phyloP scores from a whole-genome alignment of 2,113 vertebrate species.

The Pycnonotus jocosus region DNA sequence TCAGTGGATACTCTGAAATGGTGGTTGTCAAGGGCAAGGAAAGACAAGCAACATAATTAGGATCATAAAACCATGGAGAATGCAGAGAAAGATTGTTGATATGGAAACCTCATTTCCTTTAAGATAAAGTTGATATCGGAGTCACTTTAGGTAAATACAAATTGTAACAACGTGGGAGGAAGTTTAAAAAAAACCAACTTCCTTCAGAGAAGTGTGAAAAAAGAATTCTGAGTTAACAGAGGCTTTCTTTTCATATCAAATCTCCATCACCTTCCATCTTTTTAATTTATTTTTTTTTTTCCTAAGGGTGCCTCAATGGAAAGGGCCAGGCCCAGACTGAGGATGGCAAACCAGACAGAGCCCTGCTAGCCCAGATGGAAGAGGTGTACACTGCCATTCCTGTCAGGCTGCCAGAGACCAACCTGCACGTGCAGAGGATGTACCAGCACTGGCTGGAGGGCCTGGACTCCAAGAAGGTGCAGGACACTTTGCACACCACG shows the following conservation, averaged over 20 bases:
- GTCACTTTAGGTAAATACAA: background rate
- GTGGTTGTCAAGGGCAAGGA: constrained; percentile 6
- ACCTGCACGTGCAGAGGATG: constrained; percentile 74
- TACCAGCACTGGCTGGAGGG: constrained; percentile 92
- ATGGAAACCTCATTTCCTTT: background rate
- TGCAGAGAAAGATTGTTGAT: background rate
- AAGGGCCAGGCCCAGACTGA: constrained; percentile 77
- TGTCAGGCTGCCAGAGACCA: constrained; percentile 78
- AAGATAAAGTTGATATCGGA: background rate
- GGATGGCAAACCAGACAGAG: constrained; percentile 77
- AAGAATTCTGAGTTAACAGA: background rate
- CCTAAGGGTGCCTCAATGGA: constrained; percentile 87
- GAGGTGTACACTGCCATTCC: constrained; percentile 82
- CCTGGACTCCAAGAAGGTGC: constrained; percentile 74
- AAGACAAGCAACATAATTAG: background rate
- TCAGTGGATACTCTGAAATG: background rate
- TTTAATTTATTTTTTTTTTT: background rate
- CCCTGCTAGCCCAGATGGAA: constrained; percentile 86
- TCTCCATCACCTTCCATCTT: background rate
- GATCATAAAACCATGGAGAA: background rate
- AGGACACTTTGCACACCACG: constrained; percentile 79
- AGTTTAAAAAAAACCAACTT: background rate
- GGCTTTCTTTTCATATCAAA: background rate
- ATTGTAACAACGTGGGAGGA: background rate
- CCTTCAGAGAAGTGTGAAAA: background rate